A percentile compares a stretch with the other conserved stretches of the same genome.
These are phyloP conservation scores for Telmatherina bonti DNA, from an alignment of 2,797 vertebrate species.

Conservation along the genomic window DNA sequence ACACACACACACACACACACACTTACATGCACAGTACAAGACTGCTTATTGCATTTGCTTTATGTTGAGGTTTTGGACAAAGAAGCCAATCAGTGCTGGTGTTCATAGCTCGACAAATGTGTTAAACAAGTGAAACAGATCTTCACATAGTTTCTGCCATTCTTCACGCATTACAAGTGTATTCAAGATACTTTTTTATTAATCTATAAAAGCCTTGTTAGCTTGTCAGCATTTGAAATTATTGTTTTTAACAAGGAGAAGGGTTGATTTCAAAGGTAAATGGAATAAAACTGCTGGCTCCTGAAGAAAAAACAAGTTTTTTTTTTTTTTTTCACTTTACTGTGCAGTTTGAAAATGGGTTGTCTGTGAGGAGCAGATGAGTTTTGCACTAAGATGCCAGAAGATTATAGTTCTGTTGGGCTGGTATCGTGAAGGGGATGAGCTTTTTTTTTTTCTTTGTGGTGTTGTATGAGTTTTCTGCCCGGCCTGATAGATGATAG, in stretches of 20 bases:
- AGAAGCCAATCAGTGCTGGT: constrained; percentile 10
- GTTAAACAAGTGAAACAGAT: constrained; percentile 36
- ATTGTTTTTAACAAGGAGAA: constrained; percentile 49
- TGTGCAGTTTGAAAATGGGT: constrained; percentile 51
- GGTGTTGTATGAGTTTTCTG: constrained; percentile 50
- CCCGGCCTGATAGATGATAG: constrained; percentile 38
- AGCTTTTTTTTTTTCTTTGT: constrained; percentile 28
- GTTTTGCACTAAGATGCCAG: constrained; percentile 53
- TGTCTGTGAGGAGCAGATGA: constrained; percentile 60
- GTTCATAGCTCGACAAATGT: background rate
- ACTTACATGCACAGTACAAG: background rate
- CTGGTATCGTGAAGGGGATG: constrained; percentile 44
- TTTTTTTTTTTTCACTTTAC: constrained; percentile 57
- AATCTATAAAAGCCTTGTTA: constrained; percentile 9
- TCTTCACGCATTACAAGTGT: constrained; percentile 40
- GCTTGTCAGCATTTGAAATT: constrained; percentile 62
- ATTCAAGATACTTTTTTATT: constrained; percentile 20
- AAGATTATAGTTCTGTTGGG: constrained; percentile 60
- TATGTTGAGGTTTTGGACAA: constrained; percentile 28
- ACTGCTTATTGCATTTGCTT: constrained; percentile 17
- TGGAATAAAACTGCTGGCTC: constrained; percentile 40
- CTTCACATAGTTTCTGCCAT: constrained; percentile 36
- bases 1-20: constrained; percentile 1
- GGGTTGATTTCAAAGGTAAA: constrained; percentile 55
- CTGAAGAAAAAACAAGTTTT: too few species aligned